A percentile compares a stretch with the other conserved stretches of the same genome.
Evolutionary conservation across 2,888 invertebrate genomes (phyloP).

Genomic region (Micropterix aruncella): DNA sequence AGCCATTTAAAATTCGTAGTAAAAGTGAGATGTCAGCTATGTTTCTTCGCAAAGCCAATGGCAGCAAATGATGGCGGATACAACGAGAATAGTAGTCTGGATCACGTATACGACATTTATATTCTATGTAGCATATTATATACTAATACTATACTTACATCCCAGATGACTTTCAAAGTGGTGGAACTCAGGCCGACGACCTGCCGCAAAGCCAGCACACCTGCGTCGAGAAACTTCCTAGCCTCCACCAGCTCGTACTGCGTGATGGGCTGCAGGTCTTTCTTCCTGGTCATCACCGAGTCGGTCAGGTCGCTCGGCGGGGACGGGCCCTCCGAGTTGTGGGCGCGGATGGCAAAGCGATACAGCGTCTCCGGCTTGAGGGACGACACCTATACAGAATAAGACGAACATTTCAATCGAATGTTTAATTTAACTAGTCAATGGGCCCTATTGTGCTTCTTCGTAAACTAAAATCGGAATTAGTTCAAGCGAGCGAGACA

Average conservation of each 20-base stretch:
- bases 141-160: too few relatives aligned
- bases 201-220: slow-evolving; percentile 59
- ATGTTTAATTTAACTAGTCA: neutral
- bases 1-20: too few relatives aligned
- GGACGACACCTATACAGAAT: slow-evolving; percentile 35
- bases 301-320: slow-evolving; percentile 66
- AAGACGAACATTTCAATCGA: slow-evolving; percentile 4
- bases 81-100: too few relatives aligned
- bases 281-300: slow-evolving; percentile 46
- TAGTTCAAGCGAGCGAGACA: too few relatives aligned
- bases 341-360: slow-evolving; percentile 73
- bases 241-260: slow-evolving; percentile 68
- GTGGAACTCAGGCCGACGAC: slow-evolving; percentile 59
- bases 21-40: too few relatives aligned
- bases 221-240: slow-evolving; percentile 59
- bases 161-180: slow-evolving; percentile 68
- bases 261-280: slow-evolving; percentile 52
- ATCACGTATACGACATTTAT: too few relatives aligned
- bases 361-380: slow-evolving; percentile 70
- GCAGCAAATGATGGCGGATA: too few relatives aligned
- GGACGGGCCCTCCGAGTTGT: slow-evolving; percentile 74
- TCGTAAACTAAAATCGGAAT: too few relatives aligned
- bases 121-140: too few relatives aligned
- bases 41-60: too few relatives aligned
- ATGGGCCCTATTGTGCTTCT: too few relatives aligned